These are phyloP conservation scores for Melieria crassipennis DNA, from an alignment of 2,888 invertebrate species.

Conservation along the genomic window DNA sequence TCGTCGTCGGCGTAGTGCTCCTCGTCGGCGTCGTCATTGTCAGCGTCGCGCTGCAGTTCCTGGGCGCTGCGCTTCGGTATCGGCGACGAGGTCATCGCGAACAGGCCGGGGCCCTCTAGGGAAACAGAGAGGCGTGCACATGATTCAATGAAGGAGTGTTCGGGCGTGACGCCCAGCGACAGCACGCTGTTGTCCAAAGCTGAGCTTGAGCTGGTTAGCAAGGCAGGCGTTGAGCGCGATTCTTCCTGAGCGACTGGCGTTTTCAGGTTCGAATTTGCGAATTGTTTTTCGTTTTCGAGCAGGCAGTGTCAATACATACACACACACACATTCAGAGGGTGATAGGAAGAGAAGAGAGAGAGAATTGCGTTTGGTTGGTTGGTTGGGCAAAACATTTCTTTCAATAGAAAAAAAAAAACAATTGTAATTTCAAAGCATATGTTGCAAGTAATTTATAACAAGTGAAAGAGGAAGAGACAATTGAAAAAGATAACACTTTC, in stretches of 20 bases:
- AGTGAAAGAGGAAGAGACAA: no score
- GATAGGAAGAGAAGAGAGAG: constrained; percentile 33
- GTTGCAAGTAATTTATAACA: no score
- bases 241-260: constrained; percentile 83
- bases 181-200: constrained; percentile 70
- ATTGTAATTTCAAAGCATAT: no score
- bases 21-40: constrained; percentile 49
- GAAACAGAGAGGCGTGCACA: constrained; percentile 89
- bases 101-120: constrained; percentile 82
- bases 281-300: constrained; percentile 3
- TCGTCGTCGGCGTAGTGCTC: constrained; percentile 49
- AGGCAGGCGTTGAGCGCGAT: constrained; percentile 87
- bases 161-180: constrained; percentile 84
- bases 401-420: background rate
- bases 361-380: constrained; percentile 25
- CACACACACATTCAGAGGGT: constrained; percentile 24
- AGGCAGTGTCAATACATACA: constrained; percentile 26
- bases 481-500: no score
- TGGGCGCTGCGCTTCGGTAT: constrained; percentile 65
- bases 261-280: no score
- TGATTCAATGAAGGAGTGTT: constrained; percentile 85
- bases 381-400: constrained; percentile 9
- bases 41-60: constrained; percentile 40
- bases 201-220: constrained; percentile 77
- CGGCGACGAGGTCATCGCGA: constrained; percentile 72